Percentiles rank a stretch among this genome's conserved stretches.
phyloP scores from a whole-genome alignment of 2,888 invertebrate genomes.

The Tenthredo amoena region DNA sequence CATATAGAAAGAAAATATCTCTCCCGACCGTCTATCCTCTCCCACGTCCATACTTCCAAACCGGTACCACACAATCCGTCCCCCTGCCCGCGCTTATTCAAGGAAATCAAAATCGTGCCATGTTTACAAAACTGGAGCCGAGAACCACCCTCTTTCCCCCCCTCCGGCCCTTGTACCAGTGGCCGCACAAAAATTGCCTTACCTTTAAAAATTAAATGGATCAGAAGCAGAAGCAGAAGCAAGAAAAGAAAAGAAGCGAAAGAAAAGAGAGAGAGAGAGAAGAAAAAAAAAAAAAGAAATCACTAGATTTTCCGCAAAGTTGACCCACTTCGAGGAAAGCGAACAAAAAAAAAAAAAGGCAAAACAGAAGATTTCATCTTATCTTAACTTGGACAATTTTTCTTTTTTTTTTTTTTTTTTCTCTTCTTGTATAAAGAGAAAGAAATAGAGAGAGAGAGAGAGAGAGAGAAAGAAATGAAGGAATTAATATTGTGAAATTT shows the following conservation, averaged over 20 bases:
- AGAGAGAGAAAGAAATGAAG: neutral
- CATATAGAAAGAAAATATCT: slow-evolving; percentile 8
- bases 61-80: neutral
- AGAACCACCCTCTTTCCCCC: too few relatives aligned
- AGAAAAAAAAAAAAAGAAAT: neutral
- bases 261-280: too few relatives aligned
- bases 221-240: neutral
- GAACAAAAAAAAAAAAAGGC: neutral
- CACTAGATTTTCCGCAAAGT: neutral
- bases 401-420: neutral
- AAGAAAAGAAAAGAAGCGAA: too few relatives aligned
- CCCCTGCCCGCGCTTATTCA: neutral
- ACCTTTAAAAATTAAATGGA: neutral
- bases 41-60: neutral
- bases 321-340: neutral
- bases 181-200: neutral
- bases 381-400: neutral
- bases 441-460: neutral
- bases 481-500: neutral
- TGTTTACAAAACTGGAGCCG: neutral
- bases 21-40: neutral
- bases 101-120: slow-evolving; percentile 33
- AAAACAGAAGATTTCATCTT: neutral
- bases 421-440: neutral
- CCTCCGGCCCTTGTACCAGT: neutral